Evolutionary conservation across 2,797 vertebrate species (phyloP), one percentile per base, ranked within the genome.

Genomic region (Myripristis jacobus): DNA sequence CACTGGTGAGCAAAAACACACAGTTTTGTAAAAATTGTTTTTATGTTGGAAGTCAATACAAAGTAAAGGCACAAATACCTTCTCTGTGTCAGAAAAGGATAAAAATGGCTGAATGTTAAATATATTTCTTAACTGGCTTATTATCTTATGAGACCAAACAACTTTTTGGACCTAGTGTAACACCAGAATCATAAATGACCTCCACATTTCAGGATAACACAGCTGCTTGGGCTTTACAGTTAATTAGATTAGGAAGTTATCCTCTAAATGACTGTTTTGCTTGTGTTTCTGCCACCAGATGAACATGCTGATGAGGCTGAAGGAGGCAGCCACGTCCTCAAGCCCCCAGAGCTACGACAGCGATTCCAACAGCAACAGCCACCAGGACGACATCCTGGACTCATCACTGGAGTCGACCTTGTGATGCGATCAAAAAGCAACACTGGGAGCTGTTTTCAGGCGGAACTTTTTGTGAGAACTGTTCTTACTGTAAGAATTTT

Each of bases 261-360:
- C 29, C 29, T 31, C 29, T 7, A 5, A 8, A 9, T 47, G n/a
- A 47, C 8, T 1, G 16, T 3, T 46, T 46, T n/a, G 0, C 19
- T 27, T n/a, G 18, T 47, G n/a, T 47, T 16, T 86, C 19, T 53
- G 24, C 43, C 27, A 4, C 27, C 90, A 99, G 98, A 98, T 99
- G 97, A 99, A 96, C 86, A 99, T 99, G 98, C 89, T 99, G 34
- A 97, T 99, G 96, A 92, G 97, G 48, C 94, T 99, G 63, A 98
- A 99, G 87, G 98, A 99, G 79, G 98, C 98, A 0, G 98, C 98
- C 22, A 98, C 96, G 73, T 99, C 96, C 63, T 98, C 97, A 0
- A 97, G 97, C 80, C 96, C 97, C 0, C 98, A 99, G 94, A 99
- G 98, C 87, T 99, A 98, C 0, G 97, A 99, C 95, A 99, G 98